Evolutionary conservation across 2,888 invertebrate species (phyloP).

Genomic region (Didymodactylos carnosus): DNA sequence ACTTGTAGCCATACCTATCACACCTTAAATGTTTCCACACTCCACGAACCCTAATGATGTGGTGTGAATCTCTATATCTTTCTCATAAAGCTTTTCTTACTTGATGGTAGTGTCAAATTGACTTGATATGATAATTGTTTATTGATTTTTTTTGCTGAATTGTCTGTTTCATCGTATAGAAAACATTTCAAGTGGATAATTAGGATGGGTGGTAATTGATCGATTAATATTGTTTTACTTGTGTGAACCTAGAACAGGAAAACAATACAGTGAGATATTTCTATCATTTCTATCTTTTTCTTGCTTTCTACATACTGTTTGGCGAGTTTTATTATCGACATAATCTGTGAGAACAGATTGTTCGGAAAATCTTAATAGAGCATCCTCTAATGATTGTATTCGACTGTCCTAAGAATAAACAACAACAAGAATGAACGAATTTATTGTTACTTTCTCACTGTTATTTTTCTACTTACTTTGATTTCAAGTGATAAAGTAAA

Average conservation of each 20-base stretch:
- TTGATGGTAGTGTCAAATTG: constrained; percentile 30
- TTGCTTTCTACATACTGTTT: neutral
- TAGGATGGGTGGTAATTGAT: constrained; percentile 66
- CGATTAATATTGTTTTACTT: constrained; percentile 68
- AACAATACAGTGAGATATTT: neutral
- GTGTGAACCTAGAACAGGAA: constrained; percentile 41
- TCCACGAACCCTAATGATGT: too few relatives aligned
- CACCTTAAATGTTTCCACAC: too few relatives aligned
- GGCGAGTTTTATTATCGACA: neutral
- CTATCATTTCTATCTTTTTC: neutral
- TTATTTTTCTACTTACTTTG: constrained; percentile 48
- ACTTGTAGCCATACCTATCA: too few relatives aligned
- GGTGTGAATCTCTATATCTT: too few relatives aligned
- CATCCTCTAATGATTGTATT: neutral
- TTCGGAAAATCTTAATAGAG: neutral
- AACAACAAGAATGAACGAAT: too few relatives aligned
- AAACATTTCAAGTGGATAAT: constrained; percentile 83
- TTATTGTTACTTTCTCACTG: too few relatives aligned
- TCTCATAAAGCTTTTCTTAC: neutral
- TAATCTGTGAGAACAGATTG: neutral
- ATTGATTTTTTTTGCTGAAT: constrained; percentile 70
- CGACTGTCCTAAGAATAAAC: neutral
- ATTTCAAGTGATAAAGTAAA: constrained; percentile 83
- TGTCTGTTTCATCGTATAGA: constrained; percentile 55
- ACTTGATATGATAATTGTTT: constrained; percentile 63